These are phyloP conservation scores for Hippocampus barbouri DNA, from an alignment of 2,113 vertebrate species.

Conservation along the genomic window DNA sequence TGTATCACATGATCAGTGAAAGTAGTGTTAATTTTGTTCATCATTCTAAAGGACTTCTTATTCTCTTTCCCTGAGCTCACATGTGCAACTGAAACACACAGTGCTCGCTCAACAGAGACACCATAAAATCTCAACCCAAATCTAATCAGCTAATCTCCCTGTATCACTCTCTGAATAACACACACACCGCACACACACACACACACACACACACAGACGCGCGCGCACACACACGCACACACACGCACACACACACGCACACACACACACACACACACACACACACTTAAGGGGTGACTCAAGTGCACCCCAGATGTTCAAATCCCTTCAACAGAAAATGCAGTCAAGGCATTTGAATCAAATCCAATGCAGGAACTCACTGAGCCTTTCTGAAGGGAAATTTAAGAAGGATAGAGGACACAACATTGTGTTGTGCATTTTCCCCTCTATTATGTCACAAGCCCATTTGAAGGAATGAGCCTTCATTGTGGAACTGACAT, in stretches of 20 bases:
- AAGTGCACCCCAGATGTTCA: slow-evolving; percentile 41
- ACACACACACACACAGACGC: not conserved
- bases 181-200: not conserved
- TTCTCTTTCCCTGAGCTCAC: slow-evolving; percentile 19
- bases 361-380: slow-evolving; percentile 32
- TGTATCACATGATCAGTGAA: not conserved
- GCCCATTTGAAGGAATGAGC: not conserved
- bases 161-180: slow-evolving; percentile 7
- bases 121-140: slow-evolving; percentile 28
- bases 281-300: slow-evolving; percentile 25
- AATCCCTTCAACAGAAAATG: slow-evolving; percentile 33
- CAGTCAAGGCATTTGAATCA: slow-evolving; percentile 31
- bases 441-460: slow-evolving; percentile 21
- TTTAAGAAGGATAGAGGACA: not conserved
- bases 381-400: slow-evolving; percentile 20
- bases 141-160: slow-evolving; percentile 34
- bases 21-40: slow-evolving; percentile 9
- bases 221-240: slow-evolving; percentile 7
- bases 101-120: slow-evolving; percentile 22
- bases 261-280: not conserved
- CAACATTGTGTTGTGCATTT: slow-evolving; percentile 13
- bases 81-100: slow-evolving; percentile 32
- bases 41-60: slow-evolving; percentile 11
- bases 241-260: slow-evolving; percentile 3
- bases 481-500: slow-evolving; percentile 1